These are phyloP conservation scores for Oxyruncus cristatus DNA, from an alignment of 2,113 vertebrate genomes.

Conservation along the genomic window DNA sequence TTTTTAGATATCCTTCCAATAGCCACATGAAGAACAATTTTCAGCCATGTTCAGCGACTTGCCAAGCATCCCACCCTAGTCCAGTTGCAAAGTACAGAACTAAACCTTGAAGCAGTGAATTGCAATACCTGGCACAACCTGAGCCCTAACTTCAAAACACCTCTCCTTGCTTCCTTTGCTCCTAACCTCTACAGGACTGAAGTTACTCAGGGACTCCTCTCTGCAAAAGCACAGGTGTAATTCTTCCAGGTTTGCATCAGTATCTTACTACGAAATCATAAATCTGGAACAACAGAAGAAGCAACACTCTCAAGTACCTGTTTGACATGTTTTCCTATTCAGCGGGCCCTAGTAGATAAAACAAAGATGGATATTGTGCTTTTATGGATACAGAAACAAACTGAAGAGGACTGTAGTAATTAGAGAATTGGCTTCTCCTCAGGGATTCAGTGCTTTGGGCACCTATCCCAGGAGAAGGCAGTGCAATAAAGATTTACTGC, in stretches of 20 bases:
- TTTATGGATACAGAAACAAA: not conserved
- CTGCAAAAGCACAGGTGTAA: not conserved
- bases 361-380: not conserved
- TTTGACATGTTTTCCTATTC: not conserved
- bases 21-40: not conserved
- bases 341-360: not conserved
- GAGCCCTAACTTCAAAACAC: not conserved
- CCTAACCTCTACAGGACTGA: not conserved
- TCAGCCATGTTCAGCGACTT: not conserved
- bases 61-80: not conserved
- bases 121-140: not conserved
- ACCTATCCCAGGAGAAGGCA: not conserved
- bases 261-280: not conserved
- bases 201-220: not conserved
- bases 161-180: not conserved
- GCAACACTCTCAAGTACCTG: not conserved
- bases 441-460: not conserved
- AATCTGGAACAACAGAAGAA: not conserved
- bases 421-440: not conserved
- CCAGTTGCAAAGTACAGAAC: not conserved
- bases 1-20: not conserved
- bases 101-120: not conserved
- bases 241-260: not conserved
- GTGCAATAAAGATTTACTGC: not conserved
- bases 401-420: not conserved